These are phyloP conservation scores for Colletes gigas DNA, from an alignment of 1,140 invertebrate genomes.

Conservation along the genomic window DNA sequence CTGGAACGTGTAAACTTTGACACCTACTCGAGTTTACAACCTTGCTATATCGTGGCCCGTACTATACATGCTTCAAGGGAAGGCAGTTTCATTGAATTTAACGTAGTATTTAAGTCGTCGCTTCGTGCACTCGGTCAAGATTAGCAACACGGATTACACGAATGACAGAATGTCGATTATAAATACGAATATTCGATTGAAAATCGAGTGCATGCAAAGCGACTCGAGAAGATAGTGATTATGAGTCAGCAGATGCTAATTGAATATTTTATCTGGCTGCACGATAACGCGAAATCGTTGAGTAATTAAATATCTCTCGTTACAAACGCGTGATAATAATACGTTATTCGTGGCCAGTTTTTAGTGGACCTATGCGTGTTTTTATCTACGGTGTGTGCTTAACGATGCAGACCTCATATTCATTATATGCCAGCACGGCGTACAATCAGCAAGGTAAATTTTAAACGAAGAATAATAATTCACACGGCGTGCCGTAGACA, in stretches of 20 bases:
- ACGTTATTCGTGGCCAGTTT: not conserved
- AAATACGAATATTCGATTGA: too few species aligned
- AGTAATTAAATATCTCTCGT: not conserved
- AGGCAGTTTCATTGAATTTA: too few species aligned
- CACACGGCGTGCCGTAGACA: not conserved
- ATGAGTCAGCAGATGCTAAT: not conserved
- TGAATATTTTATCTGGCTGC: constrained; percentile 1
- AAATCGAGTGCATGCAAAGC: too few species aligned
- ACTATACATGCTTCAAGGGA: too few species aligned
- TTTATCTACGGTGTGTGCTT: not conserved
- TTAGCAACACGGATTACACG: too few species aligned
- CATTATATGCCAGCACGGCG: not conserved
- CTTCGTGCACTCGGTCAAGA: too few species aligned
- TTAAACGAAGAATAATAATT: not conserved
- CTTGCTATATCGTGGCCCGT: too few species aligned
- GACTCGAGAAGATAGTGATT: not conserved
- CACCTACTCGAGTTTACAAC: too few species aligned
- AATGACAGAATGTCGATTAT: too few species aligned
- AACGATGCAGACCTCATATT: not conserved
- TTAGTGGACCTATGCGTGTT: accelerated
- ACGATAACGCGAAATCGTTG: not conserved
- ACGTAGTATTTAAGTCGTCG: too few species aligned
- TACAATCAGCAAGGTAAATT: constrained; percentile 12
- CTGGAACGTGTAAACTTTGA: too few species aligned
- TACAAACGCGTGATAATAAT: not conserved